Evolutionary conservation across 2,888 invertebrate genomes (phyloP), one percentile per base, ranked within the genome.

Genomic region (Melanargia galathea): DNA sequence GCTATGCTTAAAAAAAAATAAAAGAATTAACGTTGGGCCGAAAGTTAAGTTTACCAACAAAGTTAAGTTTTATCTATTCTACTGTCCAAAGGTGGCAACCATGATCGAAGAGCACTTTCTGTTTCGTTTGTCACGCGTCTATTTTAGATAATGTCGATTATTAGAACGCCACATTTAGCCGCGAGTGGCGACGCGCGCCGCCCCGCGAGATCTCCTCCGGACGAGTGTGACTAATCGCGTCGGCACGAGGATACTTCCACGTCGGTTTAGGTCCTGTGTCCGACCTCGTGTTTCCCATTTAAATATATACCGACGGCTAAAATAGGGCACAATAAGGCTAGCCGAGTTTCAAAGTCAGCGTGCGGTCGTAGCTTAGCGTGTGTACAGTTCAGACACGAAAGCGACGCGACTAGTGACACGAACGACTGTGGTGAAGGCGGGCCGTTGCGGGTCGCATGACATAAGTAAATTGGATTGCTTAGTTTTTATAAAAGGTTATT

Each of bases 131-230:
- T 90, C 89, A 88, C 86, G 80, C 78, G 80, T 80, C 87, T 90
- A 90, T 90, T 91, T 91, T 86, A 81, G 85, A 88, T 86, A 84
- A 84, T 86, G 90, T 88, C 88, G 87, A 90, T 89, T 90, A 90
- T 90, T 89, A 87, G 89, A 89, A 84, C 82, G 73, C 86, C 79
- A 83, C 80, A 84, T 90, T 86, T 87, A 89, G 89, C 74, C 71
- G 73, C 76, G 73, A 89, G 89, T 74, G 71, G 73, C 76, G 73
- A 20, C 33, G 49, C 33, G 33, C 45, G 64, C 61, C 49, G 64
- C 54, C 49, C 51, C 35, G 58, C 58, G 24, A 62, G 51, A 64
- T 40, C 55, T 20, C n/a, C 24, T 62, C 59, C 60, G 74, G 71
- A 71, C 75, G 74, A 67, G 71, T 72, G 72, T 86, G 86, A 86